phyloP scores from a whole-genome alignment of 2,888 invertebrate genomes.

The Thereva nobilitata region DNA sequence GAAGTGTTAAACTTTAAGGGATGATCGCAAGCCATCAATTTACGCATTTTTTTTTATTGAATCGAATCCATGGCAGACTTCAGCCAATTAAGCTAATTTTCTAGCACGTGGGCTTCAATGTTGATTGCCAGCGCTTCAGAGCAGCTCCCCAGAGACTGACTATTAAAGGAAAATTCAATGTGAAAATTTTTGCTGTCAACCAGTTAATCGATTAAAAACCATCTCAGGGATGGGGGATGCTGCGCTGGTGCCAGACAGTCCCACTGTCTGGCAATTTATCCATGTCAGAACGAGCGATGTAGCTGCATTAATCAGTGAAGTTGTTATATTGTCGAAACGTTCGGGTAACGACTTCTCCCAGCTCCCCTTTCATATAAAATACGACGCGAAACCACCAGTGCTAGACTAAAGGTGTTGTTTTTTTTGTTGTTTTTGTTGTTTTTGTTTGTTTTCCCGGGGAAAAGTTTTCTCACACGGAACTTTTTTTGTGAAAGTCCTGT shows the following conservation, averaged over 20 bases:
- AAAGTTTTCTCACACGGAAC: too few species aligned
- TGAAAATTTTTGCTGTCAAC: not conserved
- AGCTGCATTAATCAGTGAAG: constrained; percentile 38
- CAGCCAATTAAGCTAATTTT: constrained; percentile 9
- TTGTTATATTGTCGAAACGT: not conserved
- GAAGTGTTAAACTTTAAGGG: not conserved
- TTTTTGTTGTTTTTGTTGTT: too few species aligned
- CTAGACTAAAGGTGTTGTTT: too few species aligned
- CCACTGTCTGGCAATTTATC: constrained; percentile 30
- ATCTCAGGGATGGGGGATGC: constrained; percentile 9
- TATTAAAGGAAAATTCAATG: too few species aligned
- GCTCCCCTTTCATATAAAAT: too few species aligned
- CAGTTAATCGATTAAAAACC: constrained; percentile 10
- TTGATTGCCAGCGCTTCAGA: not conserved
- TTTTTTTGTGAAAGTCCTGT: too few species aligned
- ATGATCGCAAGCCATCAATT: constrained; percentile 21
- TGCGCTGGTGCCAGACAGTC: constrained; percentile 12
- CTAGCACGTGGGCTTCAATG: constrained; percentile 9
- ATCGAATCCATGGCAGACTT: constrained; percentile 10
- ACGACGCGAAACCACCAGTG: too few species aligned
- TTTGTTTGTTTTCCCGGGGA: too few species aligned
- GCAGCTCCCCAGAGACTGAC: too few species aligned
- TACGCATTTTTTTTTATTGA: not conserved
- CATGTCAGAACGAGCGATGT: constrained; percentile 26
- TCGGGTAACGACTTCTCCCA: too few species aligned